Evolutionary conservation across 2,113 vertebrate species (phyloP).

Genomic region (Laticauda laticaudata): DNA sequence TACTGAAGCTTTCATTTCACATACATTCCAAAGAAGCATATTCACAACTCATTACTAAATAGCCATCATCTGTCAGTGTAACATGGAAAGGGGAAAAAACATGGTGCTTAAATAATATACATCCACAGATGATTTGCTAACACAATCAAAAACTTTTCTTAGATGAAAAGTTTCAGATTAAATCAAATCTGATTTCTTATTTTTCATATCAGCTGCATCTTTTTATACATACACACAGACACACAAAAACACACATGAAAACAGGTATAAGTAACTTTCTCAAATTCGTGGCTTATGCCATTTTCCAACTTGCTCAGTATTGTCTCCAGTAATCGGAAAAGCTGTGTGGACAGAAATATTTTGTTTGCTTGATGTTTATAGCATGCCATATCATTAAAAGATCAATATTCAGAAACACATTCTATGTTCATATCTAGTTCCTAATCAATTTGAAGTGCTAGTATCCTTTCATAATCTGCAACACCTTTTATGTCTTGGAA

Average conservation of each 20-base stretch:
- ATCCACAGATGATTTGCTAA: background rate
- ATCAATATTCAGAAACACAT: background rate
- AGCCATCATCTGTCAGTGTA: background rate
- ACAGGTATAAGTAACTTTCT: too few species aligned
- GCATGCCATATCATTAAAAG: background rate
- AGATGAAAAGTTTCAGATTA: background rate
- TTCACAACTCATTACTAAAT: background rate
- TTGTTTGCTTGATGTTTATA: background rate
- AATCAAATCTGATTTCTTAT: background rate
- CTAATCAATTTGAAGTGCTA: background rate
- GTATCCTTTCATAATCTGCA: background rate
- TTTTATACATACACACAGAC: background rate
- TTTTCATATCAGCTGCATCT: background rate
- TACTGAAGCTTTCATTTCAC: background rate
- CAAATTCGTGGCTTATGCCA: background rate
- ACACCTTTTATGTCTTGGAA: background rate
- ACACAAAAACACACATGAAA: background rate
- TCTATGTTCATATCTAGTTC: background rate
- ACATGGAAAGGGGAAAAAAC: background rate
- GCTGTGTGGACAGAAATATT: background rate
- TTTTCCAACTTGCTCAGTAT: background rate
- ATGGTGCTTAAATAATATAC: background rate
- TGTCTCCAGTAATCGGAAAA: background rate
- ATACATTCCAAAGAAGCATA: background rate
- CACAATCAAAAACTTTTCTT: background rate